Conservation (phyloP, 2,888 invertebrate species). For the Ormyrus pomaceus region DNA sequence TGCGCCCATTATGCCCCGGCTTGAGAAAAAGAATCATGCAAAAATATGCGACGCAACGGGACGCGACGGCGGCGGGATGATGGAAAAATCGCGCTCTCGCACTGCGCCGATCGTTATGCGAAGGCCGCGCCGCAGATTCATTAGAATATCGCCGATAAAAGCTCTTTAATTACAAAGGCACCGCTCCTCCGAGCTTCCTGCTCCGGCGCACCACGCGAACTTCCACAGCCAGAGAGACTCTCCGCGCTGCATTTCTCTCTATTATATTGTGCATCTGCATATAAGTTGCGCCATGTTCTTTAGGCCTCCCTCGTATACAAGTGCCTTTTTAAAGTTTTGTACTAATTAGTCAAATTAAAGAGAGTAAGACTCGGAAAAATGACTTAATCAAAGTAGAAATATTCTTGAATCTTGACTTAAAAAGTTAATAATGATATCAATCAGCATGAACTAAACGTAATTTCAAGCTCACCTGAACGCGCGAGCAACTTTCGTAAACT, state of each 20-base stretch:
- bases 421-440: too few species aligned
- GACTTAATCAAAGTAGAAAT: too few species aligned
- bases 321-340: too few species aligned
- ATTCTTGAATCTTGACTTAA: too few species aligned
- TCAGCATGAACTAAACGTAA: too few species aligned
- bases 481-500: too few species aligned
- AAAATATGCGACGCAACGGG: constrained; percentile 43
- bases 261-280: neutral
- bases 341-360: too few species aligned
- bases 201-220: constrained; percentile 18
- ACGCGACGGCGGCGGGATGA: constrained; percentile 36
- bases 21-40: constrained; percentile 43
- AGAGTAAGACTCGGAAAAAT: too few species aligned
- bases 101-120: constrained; percentile 67
- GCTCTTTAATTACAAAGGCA: constrained; percentile 70
- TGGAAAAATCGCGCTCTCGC: constrained; percentile 47
- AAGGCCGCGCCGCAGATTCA: constrained; percentile 59
- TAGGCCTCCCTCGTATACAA: too few species aligned
- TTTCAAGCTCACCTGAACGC: too few species aligned
- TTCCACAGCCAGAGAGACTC: neutral
- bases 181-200: constrained; percentile 36
- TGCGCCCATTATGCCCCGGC: constrained; percentile 14
- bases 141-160: constrained; percentile 71
- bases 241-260: neutral
- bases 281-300: too few species aligned